Evolutionary conservation across 2,888 invertebrate genomes (phyloP), one percentile per base, ranked within the genome.

Genomic region (Branchipolynoe longqiensis): DNA sequence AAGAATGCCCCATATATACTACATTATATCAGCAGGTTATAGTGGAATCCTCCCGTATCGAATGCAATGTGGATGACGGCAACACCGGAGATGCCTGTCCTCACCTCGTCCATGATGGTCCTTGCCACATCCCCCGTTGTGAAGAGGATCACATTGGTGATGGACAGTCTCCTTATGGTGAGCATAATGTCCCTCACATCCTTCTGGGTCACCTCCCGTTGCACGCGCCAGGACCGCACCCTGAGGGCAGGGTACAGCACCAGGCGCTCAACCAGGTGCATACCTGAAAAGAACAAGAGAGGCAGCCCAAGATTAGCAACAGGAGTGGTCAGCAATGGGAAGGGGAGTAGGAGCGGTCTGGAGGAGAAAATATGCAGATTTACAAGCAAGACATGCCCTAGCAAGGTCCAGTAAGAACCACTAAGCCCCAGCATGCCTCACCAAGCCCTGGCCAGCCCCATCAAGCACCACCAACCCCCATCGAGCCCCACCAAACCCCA

Each of bases 191-290:
- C 74, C 62, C 84, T 74, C 78, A 86, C 73, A 36, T 83, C 69
- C 74, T 74, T 59, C 40, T 58, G 54, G 33, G 36, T 48, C 25
- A 86, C 78, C 40, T 86, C 84, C 33, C 22, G 38, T 8, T 38
- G 33, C n/a, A 58, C 41, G 31, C 83, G 69, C 86, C 86, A 86
- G 18, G 74, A 59, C n/a, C 82, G 78, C 54, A 86, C 86, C 6
- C 56, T 36, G n/a, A 86, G 59, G 0, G 84, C 54, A 14, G 86
- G 83, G 25, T 78, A 48, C 8, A 69, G 59, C 48, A 86, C 86
- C 84, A 86, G 38, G 3, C 74, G 69, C 64, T 86, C 86, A 25
- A 86, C 38, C 3, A 86, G 64, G 56, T 69, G 58, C 81, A 84
- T 48, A 6, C 84, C 86, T 84, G 84, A 2, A 73, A 84, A 18